Evolutionary conservation across 2,113 vertebrate genomes (phyloP), one percentile per base, ranked within the genome.

Genomic region (Chlamydotis undulata): DNA sequence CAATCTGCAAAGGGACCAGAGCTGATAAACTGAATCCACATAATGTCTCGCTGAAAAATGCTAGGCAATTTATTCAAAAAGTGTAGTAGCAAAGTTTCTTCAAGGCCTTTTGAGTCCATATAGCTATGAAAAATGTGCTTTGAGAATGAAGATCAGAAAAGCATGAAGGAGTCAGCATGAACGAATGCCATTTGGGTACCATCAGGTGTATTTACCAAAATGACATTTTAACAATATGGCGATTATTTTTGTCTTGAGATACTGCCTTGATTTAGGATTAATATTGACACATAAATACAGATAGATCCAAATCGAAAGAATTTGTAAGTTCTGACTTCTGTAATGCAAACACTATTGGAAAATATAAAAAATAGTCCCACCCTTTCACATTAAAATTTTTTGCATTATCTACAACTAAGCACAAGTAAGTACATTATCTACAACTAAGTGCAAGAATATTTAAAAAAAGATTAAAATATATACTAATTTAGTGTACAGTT

Each of bases 1-100:
- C 99, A 9, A 99, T 99, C 99, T 99, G 93, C 69, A 78, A 94
- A 87, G 23, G 28, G 41, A 76, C 13, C 31, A 37, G 39, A 53
- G 26, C 37, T 2, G 6, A 68, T 19, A 69, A 76, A 47, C 67
- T 59, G 85, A 70, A 75, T 35, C 53, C 23, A 22, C 26, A 14
- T 19, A 53, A 22, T 49, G 81, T 8, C 43, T 53, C 0, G 0
- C 22, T 37, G 49, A 52, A 92, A 88, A 88, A 55, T 28, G 65
- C 11, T 19, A 47, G 52, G 11, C 19, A 37, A 31, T 45, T 83
- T 74, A 78, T 60, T 81, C 23, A 26, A 53, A 33, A 75, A 45
- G 24, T 4, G 9, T 8, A 37, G n/a, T 11, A 41, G 33, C 41
- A 68, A 60, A n/a, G 23, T 43, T 83, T 79, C 39, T 75, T 76